Percentiles rank a stretch among this genome's conserved stretches.
Conservation (phyloP, 2,888 invertebrate genomes). For the Muscina levida region DNA sequence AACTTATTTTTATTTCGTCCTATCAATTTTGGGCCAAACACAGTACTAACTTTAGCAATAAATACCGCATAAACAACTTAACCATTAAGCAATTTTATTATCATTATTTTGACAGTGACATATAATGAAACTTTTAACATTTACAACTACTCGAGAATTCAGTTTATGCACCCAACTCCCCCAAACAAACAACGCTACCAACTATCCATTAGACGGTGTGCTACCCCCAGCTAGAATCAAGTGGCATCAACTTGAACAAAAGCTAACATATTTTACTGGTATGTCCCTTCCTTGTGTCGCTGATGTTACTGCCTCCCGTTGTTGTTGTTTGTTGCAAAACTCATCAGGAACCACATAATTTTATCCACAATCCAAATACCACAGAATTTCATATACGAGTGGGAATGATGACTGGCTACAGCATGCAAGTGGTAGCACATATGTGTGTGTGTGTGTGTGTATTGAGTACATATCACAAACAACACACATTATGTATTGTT, state of each 20-base stretch:
- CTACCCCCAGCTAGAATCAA: background rate
- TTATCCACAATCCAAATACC: constrained; percentile 49
- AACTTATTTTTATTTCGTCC: constrained; percentile 31
- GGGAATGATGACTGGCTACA: background rate
- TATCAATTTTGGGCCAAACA: constrained; percentile 28
- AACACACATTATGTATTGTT: too few species aligned
- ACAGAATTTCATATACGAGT: constrained; percentile 43
- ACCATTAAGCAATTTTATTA: constrained; percentile 65
- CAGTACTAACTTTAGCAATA: constrained; percentile 48
- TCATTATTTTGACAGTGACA: constrained; percentile 66
- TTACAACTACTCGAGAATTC: constrained; percentile 4
- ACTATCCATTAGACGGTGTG: too few species aligned
- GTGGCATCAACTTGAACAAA: constrained; percentile 33
- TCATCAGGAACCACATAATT: constrained; percentile 62
- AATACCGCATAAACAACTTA: constrained; percentile 54
- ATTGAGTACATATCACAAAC: too few species aligned
- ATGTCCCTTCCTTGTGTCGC: constrained; percentile 4
- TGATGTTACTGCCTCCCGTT: background rate
- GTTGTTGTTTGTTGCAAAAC: constrained; percentile 47
- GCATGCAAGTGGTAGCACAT: too few species aligned
- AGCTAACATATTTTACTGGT: constrained; percentile 34
- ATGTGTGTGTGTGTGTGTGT: constrained; percentile 18
- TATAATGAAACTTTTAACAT: constrained; percentile 57
- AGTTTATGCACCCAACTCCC: background rate
- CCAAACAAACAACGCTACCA: background rate